Evolutionary conservation across 2,113 vertebrate genomes (phyloP).

Genomic region (Rynchops niger): DNA sequence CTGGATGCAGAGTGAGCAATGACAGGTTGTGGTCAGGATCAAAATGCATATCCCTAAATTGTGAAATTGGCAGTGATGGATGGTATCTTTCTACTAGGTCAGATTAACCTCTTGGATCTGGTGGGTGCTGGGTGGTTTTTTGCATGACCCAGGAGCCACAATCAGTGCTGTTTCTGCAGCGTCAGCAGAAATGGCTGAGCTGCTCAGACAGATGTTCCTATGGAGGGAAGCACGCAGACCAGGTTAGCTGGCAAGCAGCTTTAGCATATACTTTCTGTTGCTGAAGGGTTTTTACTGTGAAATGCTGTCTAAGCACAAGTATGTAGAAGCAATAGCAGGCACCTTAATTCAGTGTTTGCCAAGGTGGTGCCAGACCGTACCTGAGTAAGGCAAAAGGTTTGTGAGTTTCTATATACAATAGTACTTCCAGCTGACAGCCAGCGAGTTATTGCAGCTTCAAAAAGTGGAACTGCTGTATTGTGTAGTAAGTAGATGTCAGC

Average conservation of each 20-base stretch:
- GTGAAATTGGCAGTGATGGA: background rate
- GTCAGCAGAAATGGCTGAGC: background rate
- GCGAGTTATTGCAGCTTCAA: background rate
- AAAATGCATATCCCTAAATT: background rate
- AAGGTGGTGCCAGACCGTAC: background rate
- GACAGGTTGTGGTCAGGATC: background rate
- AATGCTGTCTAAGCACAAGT: background rate
- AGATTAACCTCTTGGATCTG: background rate
- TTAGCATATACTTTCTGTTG: background rate
- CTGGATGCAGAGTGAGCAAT: background rate
- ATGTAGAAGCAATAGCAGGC: background rate
- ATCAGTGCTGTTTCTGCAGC: background rate
- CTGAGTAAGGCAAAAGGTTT: background rate
- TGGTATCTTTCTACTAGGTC: background rate
- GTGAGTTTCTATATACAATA: rapidly evolving
- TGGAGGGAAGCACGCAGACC: background rate
- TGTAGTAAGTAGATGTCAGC: background rate
- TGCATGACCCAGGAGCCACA: background rate
- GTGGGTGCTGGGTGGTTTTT: background rate
- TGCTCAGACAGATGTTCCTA: background rate
- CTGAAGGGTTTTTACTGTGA: background rate
- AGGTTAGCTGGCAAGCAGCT: background rate
- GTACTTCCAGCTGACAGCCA: background rate
- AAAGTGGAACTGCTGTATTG: background rate
- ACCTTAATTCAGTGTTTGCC: background rate